phyloP scores from a whole-genome alignment of 2,888 invertebrate species.

The Melolontha melolontha region DNA sequence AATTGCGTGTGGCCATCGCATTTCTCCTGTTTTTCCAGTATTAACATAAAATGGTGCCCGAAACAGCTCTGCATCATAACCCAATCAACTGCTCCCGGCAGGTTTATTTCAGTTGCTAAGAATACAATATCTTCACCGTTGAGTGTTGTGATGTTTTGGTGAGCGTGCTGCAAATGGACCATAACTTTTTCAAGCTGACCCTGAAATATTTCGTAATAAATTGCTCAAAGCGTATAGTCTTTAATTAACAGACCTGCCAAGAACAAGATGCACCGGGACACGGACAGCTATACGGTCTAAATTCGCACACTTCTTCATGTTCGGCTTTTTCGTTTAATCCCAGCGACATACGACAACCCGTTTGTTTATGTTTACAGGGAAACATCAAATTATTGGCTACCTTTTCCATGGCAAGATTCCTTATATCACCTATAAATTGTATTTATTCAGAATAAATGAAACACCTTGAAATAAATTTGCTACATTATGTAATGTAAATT shows the following conservation, averaged over 20 bases:
- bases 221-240: neutral
- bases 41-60: slow-evolving; percentile 99
- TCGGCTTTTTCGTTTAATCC: slow-evolving; percentile 98
- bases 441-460: slow-evolving; percentile 3
- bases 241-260: slow-evolving; percentile 77
- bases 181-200: slow-evolving; percentile 98
- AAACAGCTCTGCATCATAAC: slow-evolving; percentile 99
- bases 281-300: slow-evolving; percentile 97
- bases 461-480: neutral
- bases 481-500: neutral
- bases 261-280: slow-evolving; percentile 99
- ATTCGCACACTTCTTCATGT: slow-evolving; percentile 98
- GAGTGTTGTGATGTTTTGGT: slow-evolving; percentile 97
- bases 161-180: slow-evolving; percentile 96
- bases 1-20: slow-evolving; percentile 97
- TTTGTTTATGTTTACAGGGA: slow-evolving; percentile 97
- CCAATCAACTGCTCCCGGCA: slow-evolving; percentile 99
- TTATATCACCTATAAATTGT: slow-evolving; percentile 81
- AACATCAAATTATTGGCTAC: slow-evolving; percentile 98
- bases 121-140: slow-evolving; percentile 99
- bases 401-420: slow-evolving; percentile 99
- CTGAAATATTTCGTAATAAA: slow-evolving; percentile 45
- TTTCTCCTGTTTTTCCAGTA: slow-evolving; percentile 98
- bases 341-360: slow-evolving; percentile 92
- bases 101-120: slow-evolving; percentile 98